Conservation (phyloP, 2,797 vertebrate genomes). For the Sternotherus odoratus region DNA sequence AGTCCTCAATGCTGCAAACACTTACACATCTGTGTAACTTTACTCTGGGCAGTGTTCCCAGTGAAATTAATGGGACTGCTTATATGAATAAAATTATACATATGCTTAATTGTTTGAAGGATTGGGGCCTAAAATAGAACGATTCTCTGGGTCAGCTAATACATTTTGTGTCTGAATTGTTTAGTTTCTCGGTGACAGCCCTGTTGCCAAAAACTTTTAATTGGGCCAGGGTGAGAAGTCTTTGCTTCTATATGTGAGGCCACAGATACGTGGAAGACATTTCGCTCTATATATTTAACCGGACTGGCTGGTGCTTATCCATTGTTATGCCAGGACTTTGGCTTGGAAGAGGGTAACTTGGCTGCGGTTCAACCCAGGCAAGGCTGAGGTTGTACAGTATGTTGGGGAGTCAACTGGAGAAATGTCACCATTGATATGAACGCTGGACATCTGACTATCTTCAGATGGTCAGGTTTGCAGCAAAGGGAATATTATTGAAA, state of each 20-base stretch:
- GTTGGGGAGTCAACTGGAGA: background rate
- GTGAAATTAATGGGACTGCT: background rate
- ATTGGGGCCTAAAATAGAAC: background rate
- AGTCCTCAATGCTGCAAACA: background rate
- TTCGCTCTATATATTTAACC: background rate
- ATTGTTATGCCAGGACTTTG: background rate
- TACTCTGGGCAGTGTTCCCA: background rate
- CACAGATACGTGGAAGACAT: background rate
- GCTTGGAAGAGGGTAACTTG: background rate
- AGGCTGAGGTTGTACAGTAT: background rate
- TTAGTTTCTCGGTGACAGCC: background rate
- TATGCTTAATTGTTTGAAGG: background rate
- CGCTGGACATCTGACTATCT: background rate
- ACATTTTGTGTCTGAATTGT: background rate
- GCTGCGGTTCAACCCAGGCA: background rate
- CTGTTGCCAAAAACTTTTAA: background rate
- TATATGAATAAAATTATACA: background rate
- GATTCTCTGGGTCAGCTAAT: background rate
- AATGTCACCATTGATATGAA: background rate
- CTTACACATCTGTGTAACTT: background rate
- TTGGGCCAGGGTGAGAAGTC: rapidly evolving
- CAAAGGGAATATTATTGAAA: background rate
- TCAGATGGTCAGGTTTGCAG: background rate
- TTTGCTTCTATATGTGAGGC: background rate
- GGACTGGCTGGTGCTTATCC: background rate